phyloP scores from a whole-genome alignment of 2,113 vertebrate species.

The Excalfactoria chinensis region DNA sequence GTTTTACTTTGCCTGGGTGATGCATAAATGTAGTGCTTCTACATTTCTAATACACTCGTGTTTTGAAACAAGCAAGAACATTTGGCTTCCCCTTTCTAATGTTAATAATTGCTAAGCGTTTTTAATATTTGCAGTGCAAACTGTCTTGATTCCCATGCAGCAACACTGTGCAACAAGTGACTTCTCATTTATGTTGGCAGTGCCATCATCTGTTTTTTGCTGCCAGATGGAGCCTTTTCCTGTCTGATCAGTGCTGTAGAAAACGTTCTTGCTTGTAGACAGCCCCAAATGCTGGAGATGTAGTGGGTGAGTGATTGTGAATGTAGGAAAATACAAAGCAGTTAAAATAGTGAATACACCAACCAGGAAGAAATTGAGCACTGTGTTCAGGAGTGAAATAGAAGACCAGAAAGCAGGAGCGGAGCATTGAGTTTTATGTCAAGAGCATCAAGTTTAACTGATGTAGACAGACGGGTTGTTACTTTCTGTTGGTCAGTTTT shows the following conservation, averaged over 20 bases:
- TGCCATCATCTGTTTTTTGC: neutral
- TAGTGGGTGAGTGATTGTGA: neutral
- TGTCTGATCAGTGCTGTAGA: neutral
- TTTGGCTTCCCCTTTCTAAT: neutral
- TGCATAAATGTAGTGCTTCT: neutral
- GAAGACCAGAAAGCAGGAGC: neutral
- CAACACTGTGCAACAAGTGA: fast-evolving
- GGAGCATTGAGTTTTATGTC: neutral
- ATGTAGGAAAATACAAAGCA: neutral
- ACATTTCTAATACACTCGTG: neutral
- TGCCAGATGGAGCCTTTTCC: neutral
- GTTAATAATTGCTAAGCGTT: neutral
- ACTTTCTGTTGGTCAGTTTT: neutral
- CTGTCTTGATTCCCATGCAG: neutral
- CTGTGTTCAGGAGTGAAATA: neutral
- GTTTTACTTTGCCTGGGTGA: neutral
- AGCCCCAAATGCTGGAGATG: neutral
- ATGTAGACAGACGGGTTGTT: fast-evolving
- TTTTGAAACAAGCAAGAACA: neutral
- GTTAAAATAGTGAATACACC: neutral
- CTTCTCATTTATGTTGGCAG: neutral
- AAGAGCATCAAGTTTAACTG: neutral
- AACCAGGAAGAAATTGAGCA: neutral
- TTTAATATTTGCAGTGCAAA: neutral
- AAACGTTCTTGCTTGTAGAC: neutral